phyloP scores from a whole-genome alignment of 2,797 vertebrate species.

The Lepus townsendii region DNA sequence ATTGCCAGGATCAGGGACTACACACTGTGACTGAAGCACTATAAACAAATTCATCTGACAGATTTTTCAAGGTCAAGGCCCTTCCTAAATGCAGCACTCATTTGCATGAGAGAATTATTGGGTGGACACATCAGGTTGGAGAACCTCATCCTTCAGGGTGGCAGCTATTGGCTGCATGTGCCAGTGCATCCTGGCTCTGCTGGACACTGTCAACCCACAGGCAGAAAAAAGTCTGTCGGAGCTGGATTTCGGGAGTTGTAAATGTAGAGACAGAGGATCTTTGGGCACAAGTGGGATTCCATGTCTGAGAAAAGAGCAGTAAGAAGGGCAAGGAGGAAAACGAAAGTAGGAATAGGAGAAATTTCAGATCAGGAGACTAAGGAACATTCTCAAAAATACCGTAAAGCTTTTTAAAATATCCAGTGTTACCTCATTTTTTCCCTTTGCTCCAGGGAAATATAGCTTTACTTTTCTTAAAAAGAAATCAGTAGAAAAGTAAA shows the following conservation, averaged over 20 bases:
- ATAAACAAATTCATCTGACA: constrained; percentile 23
- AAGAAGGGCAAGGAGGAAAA: not conserved
- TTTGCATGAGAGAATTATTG: not conserved
- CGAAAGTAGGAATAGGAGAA: not conserved
- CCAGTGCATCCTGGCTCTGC: not conserved
- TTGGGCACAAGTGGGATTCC: not conserved
- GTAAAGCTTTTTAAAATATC: not conserved
- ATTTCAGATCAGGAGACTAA: not conserved
- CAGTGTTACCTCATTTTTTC: not conserved
- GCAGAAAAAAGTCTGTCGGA: not conserved
- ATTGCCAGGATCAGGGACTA: not conserved
- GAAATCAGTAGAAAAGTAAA: constrained; percentile 25
- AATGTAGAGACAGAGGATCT: not conserved
- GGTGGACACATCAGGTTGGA: not conserved
- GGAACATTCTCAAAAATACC: not conserved
- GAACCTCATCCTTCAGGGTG: not conserved
- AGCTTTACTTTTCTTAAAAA: constrained; percentile 46
- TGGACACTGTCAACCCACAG: not conserved
- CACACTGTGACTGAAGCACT: not conserved
- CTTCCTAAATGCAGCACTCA: not conserved
- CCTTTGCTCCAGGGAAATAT: not conserved
- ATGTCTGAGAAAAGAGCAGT: not conserved
- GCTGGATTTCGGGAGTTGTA: not conserved
- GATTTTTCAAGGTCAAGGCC: not conserved
- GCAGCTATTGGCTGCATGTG: not conserved